Evolutionary conservation across 1,140 invertebrate genomes (phyloP), one percentile per base, ranked within the genome.

Genomic region (Venustaconcha ellipsiformis): DNA sequence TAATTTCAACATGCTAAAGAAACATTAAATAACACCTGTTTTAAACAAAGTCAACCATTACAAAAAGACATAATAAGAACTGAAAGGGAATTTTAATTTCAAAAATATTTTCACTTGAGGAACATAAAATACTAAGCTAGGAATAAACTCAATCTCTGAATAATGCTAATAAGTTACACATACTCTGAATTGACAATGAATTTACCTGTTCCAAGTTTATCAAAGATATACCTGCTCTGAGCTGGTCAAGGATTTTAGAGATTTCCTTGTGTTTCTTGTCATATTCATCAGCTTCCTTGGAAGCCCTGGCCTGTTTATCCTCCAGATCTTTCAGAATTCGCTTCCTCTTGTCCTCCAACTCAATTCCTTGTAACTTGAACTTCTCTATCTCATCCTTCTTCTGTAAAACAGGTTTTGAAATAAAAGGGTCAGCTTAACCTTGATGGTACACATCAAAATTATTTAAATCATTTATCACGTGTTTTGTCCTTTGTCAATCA

Each of bases 161-260:
- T 6, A 48, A 48, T 0, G 37, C 37, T 48, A 11, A 11, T 6
- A 48, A 48, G 37, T 48, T 48, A 48, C 37, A 48, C 37, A 18
- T 70, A 18, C 23, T 3, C 20, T 20, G 4, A 59, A 14, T 12
- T 17, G 57, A 74, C 13, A 14, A 12, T 20, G 23, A n/a, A 15
- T n/a, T 55, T 59, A 37, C 30, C 14, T 20, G 55, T 6, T 37
- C 26, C 23, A 67, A n/a, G 55, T 67, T 14, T 67, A 73, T 55
- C 15, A 68, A 30, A 26, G 2, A 23, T 37, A 63, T 72, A 89
- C 88, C 89, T 82, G 86, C 83, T 85, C 85, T 81, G 30, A 90
- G 82, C 75, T 90, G 89, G 78, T 90, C 90, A n/a, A 90, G 74
- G 70, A 90, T 90, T 73, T 90, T 90, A n/a, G 82, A 86, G 14